Percentiles rank a stretch among this genome's conserved stretches.
These are phyloP conservation scores for Marmota flaviventris DNA, from an alignment of 2,113 vertebrate genomes.

Conservation along the genomic window DNA sequence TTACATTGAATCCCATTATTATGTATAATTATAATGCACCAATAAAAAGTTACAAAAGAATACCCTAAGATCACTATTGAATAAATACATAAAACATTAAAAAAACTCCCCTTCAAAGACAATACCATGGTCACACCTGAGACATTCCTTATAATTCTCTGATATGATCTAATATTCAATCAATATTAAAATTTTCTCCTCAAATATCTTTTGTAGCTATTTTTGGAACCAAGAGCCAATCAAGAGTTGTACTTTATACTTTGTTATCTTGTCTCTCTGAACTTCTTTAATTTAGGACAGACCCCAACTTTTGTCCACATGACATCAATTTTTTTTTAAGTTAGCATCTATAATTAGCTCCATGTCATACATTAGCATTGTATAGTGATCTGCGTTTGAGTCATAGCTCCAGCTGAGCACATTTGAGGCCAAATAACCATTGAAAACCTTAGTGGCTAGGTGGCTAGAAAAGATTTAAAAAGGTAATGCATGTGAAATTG, in stretches of 20 bases:
- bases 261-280: slow-evolving; percentile 24
- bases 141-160: slow-evolving; percentile 10
- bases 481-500: slow-evolving; percentile 16
- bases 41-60: too few species aligned
- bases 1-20: too few species aligned
- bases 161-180: not conserved
- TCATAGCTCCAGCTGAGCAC: slow-evolving; percentile 9
- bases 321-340: slow-evolving; percentile 22
- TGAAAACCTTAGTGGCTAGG: not conserved
- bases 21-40: too few species aligned
- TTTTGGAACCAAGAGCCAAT: not conserved
- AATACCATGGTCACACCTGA: not conserved
- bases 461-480: slow-evolving; percentile 31
- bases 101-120: not conserved
- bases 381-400: slow-evolving; percentile 46
- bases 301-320: not conserved
- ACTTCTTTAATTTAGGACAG: slow-evolving; percentile 32
- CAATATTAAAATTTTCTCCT: not conserved
- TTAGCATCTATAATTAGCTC: slow-evolving; percentile 30
- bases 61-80: too few species aligned
- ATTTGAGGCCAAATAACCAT: not conserved
- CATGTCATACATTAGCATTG: slow-evolving; percentile 1
- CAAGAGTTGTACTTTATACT: not conserved
- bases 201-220: not conserved
- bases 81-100: too few species aligned